phyloP scores from a whole-genome alignment of 1,140 invertebrate species.

The Panagrolaimus sp. region DNA sequence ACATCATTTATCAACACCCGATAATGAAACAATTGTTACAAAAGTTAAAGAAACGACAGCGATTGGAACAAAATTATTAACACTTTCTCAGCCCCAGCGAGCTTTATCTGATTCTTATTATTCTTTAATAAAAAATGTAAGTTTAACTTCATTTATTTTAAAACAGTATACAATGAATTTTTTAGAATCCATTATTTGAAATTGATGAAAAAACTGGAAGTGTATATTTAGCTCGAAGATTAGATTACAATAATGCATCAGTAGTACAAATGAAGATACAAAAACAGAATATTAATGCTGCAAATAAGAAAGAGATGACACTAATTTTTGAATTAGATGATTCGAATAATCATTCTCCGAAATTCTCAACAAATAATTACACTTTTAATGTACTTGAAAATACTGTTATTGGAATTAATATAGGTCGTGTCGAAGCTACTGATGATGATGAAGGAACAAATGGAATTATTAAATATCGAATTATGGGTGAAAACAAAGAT shows the following conservation, averaged over 20 bases:
- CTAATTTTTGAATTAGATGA: conserved; percentile 20
- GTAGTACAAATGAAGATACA: conserved; percentile 1
- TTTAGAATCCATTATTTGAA: conserved; percentile 18
- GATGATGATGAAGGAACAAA: conserved; percentile 61
- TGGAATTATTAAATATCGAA: conserved; percentile 50
- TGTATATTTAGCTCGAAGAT: conserved; percentile 29
- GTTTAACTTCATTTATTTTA: no score
- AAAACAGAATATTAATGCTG: not conserved
- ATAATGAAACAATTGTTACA: conserved; percentile 17
- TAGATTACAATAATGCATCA: conserved; percentile 19
- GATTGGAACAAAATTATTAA: conserved; percentile 27
- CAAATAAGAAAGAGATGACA: conserved; percentile 17
- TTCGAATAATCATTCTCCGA: conserved; percentile 17
- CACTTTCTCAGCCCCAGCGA: conserved; percentile 59
- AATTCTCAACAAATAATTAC: conserved; percentile 1
- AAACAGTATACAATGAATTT: not conserved
- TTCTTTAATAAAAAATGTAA: conserved; percentile 6
- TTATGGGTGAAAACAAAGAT: conserved; percentile 16
- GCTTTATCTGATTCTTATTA: conserved; percentile 12
- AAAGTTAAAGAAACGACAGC: conserved; percentile 18
- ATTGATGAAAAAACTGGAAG: conserved; percentile 29
- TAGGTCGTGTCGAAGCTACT: conserved; percentile 58
- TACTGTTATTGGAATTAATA: conserved; percentile 34
- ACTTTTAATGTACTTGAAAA: conserved; percentile 28
- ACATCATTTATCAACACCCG: conserved; percentile 26